A percentile compares a stretch with the other conserved stretches of the same genome.
Conservation (phyloP, 2,113 vertebrate genomes). For the Melanocharis versteri region DNA sequence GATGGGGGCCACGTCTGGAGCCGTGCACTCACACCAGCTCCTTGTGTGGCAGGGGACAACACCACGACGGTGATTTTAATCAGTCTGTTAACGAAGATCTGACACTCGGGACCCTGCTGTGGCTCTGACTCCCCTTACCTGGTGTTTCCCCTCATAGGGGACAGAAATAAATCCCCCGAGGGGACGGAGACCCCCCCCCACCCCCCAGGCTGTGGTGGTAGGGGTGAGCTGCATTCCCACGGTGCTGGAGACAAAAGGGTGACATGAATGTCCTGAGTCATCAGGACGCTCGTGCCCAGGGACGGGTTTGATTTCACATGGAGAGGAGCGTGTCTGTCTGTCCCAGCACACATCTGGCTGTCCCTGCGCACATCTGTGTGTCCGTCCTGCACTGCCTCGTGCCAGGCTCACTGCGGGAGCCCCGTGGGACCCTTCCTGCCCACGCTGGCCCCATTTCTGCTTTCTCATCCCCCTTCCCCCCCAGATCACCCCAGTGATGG, state of each 20-base stretch:
- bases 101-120: background rate
- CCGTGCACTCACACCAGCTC: background rate
- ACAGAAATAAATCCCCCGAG: background rate
- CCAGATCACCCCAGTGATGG: background rate
- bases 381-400: fast-evolving
- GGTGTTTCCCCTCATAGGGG: fast-evolving
- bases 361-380: background rate
- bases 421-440: background rate
- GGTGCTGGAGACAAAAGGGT: background rate
- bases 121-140: background rate
- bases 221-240: background rate
- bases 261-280: background rate
- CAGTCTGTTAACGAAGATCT: fast-evolving
- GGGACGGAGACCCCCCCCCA: fast-evolving
- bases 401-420: fast-evolving
- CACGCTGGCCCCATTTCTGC: background rate
- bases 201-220: fast-evolving
- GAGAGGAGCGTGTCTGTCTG: background rate
- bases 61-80: background rate
- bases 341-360: background rate
- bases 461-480: background rate
- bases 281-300: background rate
- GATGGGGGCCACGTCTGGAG: background rate
- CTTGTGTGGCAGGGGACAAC: fast-evolving
- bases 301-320: background rate